Evolutionary conservation across 1,140 invertebrate species (phyloP), one percentile per base, ranked within the genome.

Genomic region (Augochlora pura): DNA sequence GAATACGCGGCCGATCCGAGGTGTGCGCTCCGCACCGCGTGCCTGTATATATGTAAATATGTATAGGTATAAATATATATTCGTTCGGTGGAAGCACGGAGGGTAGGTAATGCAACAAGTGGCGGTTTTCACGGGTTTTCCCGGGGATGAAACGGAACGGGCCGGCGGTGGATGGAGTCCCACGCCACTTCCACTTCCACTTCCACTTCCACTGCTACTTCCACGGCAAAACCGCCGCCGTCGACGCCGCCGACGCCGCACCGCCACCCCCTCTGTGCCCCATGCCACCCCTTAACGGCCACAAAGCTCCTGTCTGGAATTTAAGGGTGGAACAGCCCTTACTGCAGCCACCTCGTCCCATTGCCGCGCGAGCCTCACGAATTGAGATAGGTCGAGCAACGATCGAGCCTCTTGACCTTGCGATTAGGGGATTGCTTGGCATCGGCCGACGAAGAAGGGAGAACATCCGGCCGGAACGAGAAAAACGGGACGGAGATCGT

Each of bases 61-160:
- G 64, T 82, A 82, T 84, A 72, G 64, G 83, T 78, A 85, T 77
- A 86, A 73, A 83, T 81, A 72, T 86, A 86, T 87, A 84, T 80
- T 88, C 86, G 86, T 82, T 87, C 71, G 85, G 88, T 87, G 84
- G 84, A 89, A 87, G 88, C 89, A 85, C 84, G 88, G 89, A 64
- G 77, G 70, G 70, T 82, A 67, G 90, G 87, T 91, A 90, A 90
- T 74, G 92, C 92, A 93, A 93, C 92, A 93, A 93, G 92, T 93
- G 92, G 92, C 88, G 90, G 91, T 93, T 93, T 93, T 93, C 92
- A 92, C 91, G 91, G 91, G 87, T 93, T 93, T 93, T 93, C 90
- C 90, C 86, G 80, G 89, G 91, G 88, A 91, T 91, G 92, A 92
- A 92, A 91, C 88, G 90, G 88, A 87, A 84, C 87, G 81, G 82